phyloP scores from a whole-genome alignment of 2,888 invertebrate genomes.

The Drosophila infuscata region DNA sequence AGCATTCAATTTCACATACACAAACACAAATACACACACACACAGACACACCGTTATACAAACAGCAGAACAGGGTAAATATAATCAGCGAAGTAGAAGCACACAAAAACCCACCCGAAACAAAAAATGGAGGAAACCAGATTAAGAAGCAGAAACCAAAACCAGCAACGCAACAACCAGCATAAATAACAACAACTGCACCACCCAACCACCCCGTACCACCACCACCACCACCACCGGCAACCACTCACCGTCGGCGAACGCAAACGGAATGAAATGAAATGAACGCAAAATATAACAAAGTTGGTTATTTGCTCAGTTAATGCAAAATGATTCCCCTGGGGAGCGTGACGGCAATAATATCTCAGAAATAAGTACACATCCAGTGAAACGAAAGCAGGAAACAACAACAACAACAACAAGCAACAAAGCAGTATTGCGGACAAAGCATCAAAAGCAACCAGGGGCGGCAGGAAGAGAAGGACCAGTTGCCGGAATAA shows the following conservation, averaged over 20 bases:
- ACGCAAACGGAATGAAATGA: constrained; percentile 71
- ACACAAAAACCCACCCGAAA: constrained; percentile 55
- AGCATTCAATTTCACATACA: constrained; percentile 79
- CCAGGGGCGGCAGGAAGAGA: constrained; percentile 2
- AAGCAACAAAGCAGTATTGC: constrained; percentile 27
- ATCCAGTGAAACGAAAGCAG: constrained; percentile 26
- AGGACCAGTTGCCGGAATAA: constrained; percentile 19
- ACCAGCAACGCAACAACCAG: constrained; percentile 23
- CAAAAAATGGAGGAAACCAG: constrained; percentile 44
- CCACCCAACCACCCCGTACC: too few species aligned
- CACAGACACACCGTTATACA: constrained; percentile 36
- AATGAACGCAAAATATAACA: constrained; percentile 78
- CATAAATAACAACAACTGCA: constrained; percentile 57
- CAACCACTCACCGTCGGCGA: constrained; percentile 23
- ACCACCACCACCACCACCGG: background rate
- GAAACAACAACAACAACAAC: constrained; percentile 23
- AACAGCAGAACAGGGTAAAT: constrained; percentile 64
- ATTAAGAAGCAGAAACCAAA: constrained; percentile 45
- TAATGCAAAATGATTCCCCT: constrained; percentile 80
- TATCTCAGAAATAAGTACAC: constrained; percentile 51
- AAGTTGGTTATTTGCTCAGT: constrained; percentile 80
- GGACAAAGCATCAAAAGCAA: constrained; percentile 25
- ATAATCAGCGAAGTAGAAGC: constrained; percentile 56
- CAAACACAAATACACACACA: constrained; percentile 32
- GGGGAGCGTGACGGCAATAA: constrained; percentile 62